Conservation (phyloP, 2,888 invertebrate genomes). For the Xestobium rufovillosum region DNA sequence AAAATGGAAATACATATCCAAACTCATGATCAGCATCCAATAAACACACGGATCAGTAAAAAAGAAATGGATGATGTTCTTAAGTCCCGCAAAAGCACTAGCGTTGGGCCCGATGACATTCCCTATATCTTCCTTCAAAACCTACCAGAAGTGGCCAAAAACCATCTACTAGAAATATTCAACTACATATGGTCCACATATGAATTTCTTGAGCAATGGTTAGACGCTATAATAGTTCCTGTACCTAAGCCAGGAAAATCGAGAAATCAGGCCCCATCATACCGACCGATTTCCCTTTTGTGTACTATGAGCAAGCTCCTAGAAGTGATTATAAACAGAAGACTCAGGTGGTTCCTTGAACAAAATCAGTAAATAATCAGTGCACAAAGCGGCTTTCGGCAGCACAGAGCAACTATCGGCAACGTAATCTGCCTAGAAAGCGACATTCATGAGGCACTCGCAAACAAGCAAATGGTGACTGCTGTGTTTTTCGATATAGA, state of each 20-base stretch:
- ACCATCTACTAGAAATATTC: constrained; percentile 12
- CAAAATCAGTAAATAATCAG: constrained; percentile 8
- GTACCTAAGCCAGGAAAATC: constrained; percentile 13
- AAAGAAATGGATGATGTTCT: constrained; percentile 15
- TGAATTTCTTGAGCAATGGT: constrained; percentile 14
- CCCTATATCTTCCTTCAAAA: constrained; percentile 12
- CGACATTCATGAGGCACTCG: constrained; percentile 17
- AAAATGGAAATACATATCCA: background rate
- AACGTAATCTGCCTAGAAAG: constrained; percentile 14
- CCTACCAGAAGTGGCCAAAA: constrained; percentile 9
- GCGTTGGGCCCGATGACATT: constrained; percentile 15
- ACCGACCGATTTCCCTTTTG: constrained; percentile 17
- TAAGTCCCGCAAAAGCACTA: constrained; percentile 7
- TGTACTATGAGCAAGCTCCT: constrained; percentile 15
- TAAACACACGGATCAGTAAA: too few species aligned
- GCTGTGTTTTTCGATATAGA: constrained; percentile 18
- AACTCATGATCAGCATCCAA: too few species aligned
- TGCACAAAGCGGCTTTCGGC: constrained; percentile 16
- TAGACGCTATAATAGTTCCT: constrained; percentile 12
- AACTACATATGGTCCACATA: constrained; percentile 11
- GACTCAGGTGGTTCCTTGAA: constrained; percentile 18
- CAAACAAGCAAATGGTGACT: constrained; percentile 8
- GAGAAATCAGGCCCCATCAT: constrained; percentile 13
- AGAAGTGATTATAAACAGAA: constrained; percentile 18
- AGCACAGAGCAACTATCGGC: constrained; percentile 12